These are phyloP conservation scores for Chaetogeoica ovagalla DNA, from an alignment of 2,888 invertebrate species.

Conservation along the genomic window DNA sequence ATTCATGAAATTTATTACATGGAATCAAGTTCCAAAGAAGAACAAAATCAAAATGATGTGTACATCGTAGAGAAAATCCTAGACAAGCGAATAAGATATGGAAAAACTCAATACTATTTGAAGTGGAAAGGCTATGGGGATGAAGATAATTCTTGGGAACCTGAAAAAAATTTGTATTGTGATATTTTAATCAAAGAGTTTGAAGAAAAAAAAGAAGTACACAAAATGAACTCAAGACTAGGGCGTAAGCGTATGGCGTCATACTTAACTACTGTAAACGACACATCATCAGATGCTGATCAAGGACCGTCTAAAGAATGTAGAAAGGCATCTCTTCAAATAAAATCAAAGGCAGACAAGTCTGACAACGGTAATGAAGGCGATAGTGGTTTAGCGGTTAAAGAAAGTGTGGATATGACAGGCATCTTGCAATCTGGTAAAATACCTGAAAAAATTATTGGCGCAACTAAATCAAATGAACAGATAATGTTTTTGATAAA, in stretches of 20 bases:
- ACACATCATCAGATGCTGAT: not conserved
- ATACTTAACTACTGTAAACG: not conserved
- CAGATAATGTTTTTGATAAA: slow-evolving; percentile 93
- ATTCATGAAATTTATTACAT: not conserved
- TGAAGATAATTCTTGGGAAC: slow-evolving; percentile 96
- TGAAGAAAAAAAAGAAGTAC: slow-evolving; percentile 67
- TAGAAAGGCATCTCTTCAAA: slow-evolving; percentile 12
- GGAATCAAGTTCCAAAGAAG: not conserved
- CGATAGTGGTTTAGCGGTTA: slow-evolving; percentile 62
- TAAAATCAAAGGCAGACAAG: not conserved
- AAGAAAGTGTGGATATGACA: not conserved
- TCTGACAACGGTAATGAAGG: slow-evolving; percentile 61
- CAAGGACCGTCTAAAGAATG: slow-evolving; percentile 1
- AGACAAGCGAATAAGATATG: slow-evolving; percentile 76
- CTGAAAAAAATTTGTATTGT: slow-evolving; percentile 88
- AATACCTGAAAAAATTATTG: slow-evolving; percentile 80
- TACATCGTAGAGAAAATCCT: slow-evolving; percentile 90
- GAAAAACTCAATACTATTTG: slow-evolving; percentile 73
- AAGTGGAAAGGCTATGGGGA: slow-evolving; percentile 83
- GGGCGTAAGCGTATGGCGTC: slow-evolving; percentile 58
- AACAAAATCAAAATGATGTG: slow-evolving; percentile 68
- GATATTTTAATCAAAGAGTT: slow-evolving; percentile 84
- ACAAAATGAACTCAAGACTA: slow-evolving; percentile 60
- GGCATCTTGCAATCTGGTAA: not conserved
- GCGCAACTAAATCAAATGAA: slow-evolving; percentile 90